Percentiles rank a stretch among this genome's conserved stretches.
phyloP scores from a whole-genome alignment of 2,888 invertebrate species.

The Limenitis camilla region DNA sequence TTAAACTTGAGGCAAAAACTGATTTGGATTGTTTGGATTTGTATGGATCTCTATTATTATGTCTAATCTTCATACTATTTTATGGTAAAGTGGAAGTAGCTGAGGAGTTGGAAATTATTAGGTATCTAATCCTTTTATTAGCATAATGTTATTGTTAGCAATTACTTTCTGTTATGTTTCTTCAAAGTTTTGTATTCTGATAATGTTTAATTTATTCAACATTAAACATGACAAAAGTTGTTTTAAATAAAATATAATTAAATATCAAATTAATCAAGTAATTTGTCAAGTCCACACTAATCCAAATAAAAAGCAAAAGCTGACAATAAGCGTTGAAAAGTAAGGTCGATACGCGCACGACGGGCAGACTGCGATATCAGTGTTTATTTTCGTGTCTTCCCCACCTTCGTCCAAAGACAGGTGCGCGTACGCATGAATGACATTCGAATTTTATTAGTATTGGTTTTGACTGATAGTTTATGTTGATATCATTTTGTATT shows the following conservation, averaged over 20 bases:
- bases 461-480: slow-evolving; percentile 7
- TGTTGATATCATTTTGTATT: not conserved
- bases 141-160: not conserved
- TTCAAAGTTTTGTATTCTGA: too few species aligned
- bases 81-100: not conserved
- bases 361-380: slow-evolving; percentile 11
- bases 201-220: too few species aligned
- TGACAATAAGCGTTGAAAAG: slow-evolving; percentile 60
- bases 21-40: slow-evolving; percentile 23
- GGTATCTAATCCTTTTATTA: not conserved
- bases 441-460: slow-evolving; percentile 12
- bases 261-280: not conserved
- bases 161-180: not conserved
- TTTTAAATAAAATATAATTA: not conserved
- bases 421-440: slow-evolving; percentile 19
- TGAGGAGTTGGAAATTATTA: not conserved
- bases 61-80: not conserved
- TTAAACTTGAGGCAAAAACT: slow-evolving; percentile 44
- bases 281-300: slow-evolving; percentile 32
- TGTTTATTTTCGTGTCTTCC: slow-evolving; percentile 38
- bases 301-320: slow-evolving; percentile 35
- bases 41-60: slow-evolving; percentile 35
- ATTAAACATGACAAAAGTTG: too few species aligned
- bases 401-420: slow-evolving; percentile 24
- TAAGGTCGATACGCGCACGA: slow-evolving; percentile 37